phyloP scores from a whole-genome alignment of 2,888 invertebrate species.

The Teleogryllus oceanicus region DNA sequence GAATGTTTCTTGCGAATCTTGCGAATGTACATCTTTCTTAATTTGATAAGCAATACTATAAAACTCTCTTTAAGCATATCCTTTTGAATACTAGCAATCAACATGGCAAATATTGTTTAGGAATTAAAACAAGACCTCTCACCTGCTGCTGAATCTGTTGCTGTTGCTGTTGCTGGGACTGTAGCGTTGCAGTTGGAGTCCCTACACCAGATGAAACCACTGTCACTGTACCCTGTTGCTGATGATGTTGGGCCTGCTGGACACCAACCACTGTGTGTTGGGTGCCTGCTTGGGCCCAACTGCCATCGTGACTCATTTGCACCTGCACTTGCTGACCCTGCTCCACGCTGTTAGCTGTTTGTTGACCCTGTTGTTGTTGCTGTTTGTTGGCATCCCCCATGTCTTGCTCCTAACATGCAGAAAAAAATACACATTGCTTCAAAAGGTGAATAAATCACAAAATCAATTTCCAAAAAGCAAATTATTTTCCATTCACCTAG shows the following conservation, averaged over 20 bases:
- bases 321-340: constrained; percentile 42
- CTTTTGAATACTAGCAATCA: no score
- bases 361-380: constrained; percentile 43
- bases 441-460: no score
- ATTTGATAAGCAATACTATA: no score
- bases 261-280: constrained; percentile 27
- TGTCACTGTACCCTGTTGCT: constrained; percentile 24
- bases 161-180: constrained; percentile 22
- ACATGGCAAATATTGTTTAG: no score
- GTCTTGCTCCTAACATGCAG: not conserved
- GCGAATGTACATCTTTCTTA: no score
- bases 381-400: constrained; percentile 36
- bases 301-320: constrained; percentile 27
- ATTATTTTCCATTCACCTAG: no score
- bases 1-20: no score
- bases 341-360: constrained; percentile 34
- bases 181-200: not conserved
- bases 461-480: no score
- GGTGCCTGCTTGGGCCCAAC: constrained; percentile 18
- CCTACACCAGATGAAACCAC: constrained; percentile 32
- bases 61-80: no score
- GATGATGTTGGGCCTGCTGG: constrained; percentile 24
- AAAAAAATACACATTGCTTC: not conserved
- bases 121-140: no score
- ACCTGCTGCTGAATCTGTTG: not conserved